Percentiles rank a stretch among this genome's conserved stretches.
Evolutionary conservation across 2,888 invertebrate genomes (phyloP).

Genomic region (Clivina fossor): DNA sequence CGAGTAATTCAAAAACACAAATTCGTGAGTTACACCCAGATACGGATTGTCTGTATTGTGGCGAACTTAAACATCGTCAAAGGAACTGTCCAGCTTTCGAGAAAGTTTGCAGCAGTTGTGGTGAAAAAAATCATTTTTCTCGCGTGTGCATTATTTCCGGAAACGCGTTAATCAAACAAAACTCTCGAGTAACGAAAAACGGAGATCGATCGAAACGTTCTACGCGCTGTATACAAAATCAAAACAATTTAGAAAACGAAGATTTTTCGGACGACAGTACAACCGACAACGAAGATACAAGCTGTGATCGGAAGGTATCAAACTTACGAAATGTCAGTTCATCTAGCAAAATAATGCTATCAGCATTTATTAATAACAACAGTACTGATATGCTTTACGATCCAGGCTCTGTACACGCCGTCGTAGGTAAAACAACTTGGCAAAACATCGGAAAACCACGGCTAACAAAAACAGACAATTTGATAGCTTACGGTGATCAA

Average conservation of each 20-base stretch:
- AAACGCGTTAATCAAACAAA: not conserved
- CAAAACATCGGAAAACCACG: not conserved
- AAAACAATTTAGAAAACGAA: not conserved
- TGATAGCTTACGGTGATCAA: not conserved
- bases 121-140: constrained; percentile 6
- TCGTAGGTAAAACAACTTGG: constrained; percentile 8
- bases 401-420: not conserved
- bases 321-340: constrained; percentile 3
- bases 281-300: not conserved
- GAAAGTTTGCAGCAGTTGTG: constrained; percentile 1
- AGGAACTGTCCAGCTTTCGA: constrained; percentile 6
- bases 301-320: not conserved
- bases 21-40: constrained; percentile 9
- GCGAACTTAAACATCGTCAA: not conserved
- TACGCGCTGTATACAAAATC: constrained; percentile 7
- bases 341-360: constrained; percentile 8
- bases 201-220: not conserved
- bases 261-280: constrained; percentile 6
- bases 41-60: constrained; percentile 1
- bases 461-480: constrained; percentile 4
- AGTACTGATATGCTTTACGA: not conserved
- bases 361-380: not conserved
- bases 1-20: constrained; percentile 1
- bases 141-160: constrained; percentile 5
- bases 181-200: not conserved